Percentiles rank a stretch among this genome's conserved stretches.
These are phyloP conservation scores for Coregonus ussuriensis DNA, from an alignment of 2,797 vertebrate species.

Conservation along the genomic window DNA sequence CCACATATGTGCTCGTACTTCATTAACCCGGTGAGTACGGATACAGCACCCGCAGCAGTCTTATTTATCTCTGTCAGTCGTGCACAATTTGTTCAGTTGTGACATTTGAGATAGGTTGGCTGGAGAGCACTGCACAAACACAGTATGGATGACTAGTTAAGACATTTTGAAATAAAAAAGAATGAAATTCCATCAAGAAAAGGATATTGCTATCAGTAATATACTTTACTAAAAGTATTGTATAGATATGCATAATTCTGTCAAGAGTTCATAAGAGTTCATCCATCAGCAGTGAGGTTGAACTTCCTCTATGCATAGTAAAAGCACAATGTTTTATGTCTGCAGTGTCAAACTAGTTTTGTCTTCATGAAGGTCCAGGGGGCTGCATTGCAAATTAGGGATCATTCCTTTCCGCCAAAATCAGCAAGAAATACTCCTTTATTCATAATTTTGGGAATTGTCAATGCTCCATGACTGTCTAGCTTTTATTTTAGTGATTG, in stretches of 20 bases:
- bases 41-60: constrained; percentile 34
- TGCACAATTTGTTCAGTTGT: constrained; percentile 54
- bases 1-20: constrained; percentile 40
- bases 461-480: no score
- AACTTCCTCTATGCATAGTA: constrained; percentile 18
- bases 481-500: no score
- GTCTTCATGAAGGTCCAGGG: no score
- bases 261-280: constrained; percentile 52
- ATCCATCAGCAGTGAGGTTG: constrained; percentile 16
- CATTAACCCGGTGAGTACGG: constrained; percentile 53
- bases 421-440: no score
- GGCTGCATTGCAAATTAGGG: no score
- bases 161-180: constrained; percentile 55
- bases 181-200: constrained; percentile 36
- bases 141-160: constrained; percentile 56
- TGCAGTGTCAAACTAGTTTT: not conserved
- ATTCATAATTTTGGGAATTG: no score
- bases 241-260: constrained; percentile 45
- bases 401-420: no score
- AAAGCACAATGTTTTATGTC: constrained; percentile 14
- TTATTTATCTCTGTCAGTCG: constrained; percentile 56
- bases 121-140: constrained; percentile 46
- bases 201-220: constrained; percentile 49
- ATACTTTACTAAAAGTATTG: constrained; percentile 20
- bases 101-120: constrained; percentile 57